These are phyloP conservation scores for Ailuropoda melanoleuca DNA, from an alignment of 2,113 vertebrate species.

Conservation along the genomic window DNA sequence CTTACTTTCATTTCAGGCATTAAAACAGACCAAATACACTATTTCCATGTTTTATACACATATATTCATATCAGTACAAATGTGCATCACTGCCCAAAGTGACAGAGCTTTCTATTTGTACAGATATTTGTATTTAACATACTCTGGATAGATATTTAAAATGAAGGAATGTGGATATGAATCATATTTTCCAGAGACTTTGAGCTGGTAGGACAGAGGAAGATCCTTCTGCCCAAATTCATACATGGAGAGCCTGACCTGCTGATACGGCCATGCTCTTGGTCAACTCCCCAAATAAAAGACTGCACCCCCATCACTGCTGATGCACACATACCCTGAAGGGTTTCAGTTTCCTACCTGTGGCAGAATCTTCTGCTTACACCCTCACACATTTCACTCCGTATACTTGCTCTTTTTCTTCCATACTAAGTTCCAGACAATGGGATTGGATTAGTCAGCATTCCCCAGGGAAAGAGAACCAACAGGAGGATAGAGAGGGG, in stretches of 20 bases:
- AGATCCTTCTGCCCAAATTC: neutral
- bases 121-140: neutral
- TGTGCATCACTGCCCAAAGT: neutral
- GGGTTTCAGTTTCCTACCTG: neutral
- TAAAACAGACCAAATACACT: neutral
- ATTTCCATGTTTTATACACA: neutral
- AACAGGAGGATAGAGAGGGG: too few relatives aligned
- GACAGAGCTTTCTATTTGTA: neutral
- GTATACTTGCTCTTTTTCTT: neutral
- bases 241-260: neutral
- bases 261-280: neutral
- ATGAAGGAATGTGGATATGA: neutral
- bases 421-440: neutral
- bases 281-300: neutral
- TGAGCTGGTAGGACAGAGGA: neutral
- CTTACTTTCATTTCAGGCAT: neutral
- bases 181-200: neutral
- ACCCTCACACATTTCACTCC: neutral
- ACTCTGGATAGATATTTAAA: neutral
- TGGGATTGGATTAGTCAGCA: neutral
- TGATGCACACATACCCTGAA: neutral
- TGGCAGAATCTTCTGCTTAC: too few relatives aligned
- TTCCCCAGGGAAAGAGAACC: neutral
- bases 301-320: neutral
- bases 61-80: neutral